A percentile compares a stretch with the other conserved stretches of the same genome.
These are phyloP conservation scores for Notospermus geniculatus DNA, from an alignment of 1,140 invertebrate genomes.

Conservation along the genomic window DNA sequence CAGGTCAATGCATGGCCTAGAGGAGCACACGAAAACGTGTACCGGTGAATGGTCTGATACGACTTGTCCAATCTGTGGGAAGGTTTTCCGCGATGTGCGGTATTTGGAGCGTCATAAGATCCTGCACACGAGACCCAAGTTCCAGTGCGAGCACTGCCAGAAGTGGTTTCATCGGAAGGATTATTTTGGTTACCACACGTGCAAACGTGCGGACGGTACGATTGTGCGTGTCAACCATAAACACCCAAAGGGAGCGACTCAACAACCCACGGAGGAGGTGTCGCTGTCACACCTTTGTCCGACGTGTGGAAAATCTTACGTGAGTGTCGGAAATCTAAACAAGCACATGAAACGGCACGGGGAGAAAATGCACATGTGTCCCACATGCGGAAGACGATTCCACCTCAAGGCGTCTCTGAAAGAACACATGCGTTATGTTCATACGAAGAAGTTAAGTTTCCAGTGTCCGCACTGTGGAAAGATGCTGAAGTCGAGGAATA, in stretches of 20 bases:
- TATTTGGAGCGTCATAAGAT: slow-evolving; percentile 32
- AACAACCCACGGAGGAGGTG: slow-evolving; percentile 6
- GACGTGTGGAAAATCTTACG: slow-evolving; percentile 44
- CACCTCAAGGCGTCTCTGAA: slow-evolving; percentile 57
- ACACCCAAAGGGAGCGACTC: background rate
- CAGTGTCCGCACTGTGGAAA: slow-evolving; percentile 57
- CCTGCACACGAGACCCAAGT: slow-evolving; percentile 31
- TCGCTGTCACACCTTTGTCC: slow-evolving; percentile 32
- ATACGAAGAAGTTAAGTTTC: slow-evolving; percentile 49
- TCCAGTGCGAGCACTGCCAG: slow-evolving; percentile 36
- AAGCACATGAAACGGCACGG: slow-evolving; percentile 54
- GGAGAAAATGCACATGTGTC: slow-evolving; percentile 56
- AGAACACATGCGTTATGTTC: slow-evolving; percentile 54
- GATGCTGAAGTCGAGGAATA: slow-evolving; percentile 58
- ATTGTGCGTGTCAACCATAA: background rate
- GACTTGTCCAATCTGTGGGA: slow-evolving; percentile 18
- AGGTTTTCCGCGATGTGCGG: slow-evolving; percentile 30
- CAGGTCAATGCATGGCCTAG: background rate
- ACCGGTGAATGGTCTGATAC: background rate
- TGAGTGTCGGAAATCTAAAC: slow-evolving; percentile 49
- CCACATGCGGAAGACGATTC: slow-evolving; percentile 57
- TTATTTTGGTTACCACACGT: slow-evolving; percentile 37
- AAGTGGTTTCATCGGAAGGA: slow-evolving; percentile 31
- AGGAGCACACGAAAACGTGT: background rate
- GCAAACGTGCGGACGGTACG: slow-evolving; percentile 28